Evolutionary conservation across 1,140 invertebrate genomes (phyloP).

Genomic region (Nasonia vitripennis): DNA sequence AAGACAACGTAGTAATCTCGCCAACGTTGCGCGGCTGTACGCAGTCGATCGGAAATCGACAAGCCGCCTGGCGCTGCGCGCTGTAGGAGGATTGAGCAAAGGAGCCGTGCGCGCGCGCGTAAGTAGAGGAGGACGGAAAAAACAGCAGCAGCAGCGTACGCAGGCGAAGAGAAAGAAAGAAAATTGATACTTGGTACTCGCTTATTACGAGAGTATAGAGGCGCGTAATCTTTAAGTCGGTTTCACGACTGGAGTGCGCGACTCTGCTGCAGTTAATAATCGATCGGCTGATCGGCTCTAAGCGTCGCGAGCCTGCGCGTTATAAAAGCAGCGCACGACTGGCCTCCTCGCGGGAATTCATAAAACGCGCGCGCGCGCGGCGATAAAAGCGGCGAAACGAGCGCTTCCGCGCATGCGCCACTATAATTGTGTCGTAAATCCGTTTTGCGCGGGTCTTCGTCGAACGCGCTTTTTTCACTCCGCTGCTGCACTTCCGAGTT

Average conservation of each 20-base stretch:
- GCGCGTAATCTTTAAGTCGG: constrained; percentile 29
- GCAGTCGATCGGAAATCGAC: constrained; percentile 6
- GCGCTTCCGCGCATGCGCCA: constrained; percentile 36
- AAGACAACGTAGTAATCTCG: not conserved
- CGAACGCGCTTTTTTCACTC: not conserved
- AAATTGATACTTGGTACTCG: constrained; percentile 40
- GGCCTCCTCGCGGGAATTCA: constrained; percentile 16
- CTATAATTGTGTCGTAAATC: constrained; percentile 42
- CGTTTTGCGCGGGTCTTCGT: not conserved
- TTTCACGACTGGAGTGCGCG: constrained; percentile 30
- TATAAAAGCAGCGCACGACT: constrained; percentile 1
- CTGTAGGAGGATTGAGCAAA: constrained; percentile 21
- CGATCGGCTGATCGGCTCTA: constrained; percentile 5
- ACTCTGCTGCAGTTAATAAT: constrained; percentile 34
- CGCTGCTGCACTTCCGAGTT: constrained; percentile 2
- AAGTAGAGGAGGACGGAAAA: not conserved
- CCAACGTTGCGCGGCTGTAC: not conserved
- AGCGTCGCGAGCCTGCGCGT: not conserved
- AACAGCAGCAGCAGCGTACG: not conserved
- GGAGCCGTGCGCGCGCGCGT: not conserved
- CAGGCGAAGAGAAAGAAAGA: not conserved
- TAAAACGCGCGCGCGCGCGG: constrained; percentile 19
- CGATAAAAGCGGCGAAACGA: constrained; percentile 39
- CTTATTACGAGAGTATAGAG: constrained; percentile 40
- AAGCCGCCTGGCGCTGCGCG: not conserved